Percentiles rank a stretch among this genome's conserved stretches.
phyloP scores from a whole-genome alignment of 2,797 vertebrate species.

The Enteromius mattozi region DNA sequence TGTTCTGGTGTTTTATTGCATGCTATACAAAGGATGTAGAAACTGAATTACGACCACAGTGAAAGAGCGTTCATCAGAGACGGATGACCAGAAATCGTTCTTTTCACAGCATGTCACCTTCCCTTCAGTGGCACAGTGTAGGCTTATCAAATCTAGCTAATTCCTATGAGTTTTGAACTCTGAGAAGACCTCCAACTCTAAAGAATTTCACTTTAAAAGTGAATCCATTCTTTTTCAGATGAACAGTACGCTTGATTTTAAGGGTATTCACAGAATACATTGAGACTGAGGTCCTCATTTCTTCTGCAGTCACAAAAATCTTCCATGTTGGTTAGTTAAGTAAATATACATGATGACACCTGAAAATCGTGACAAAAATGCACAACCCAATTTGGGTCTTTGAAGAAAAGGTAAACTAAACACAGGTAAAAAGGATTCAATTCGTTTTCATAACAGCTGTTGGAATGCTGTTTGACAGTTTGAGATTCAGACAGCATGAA shows the following conservation, averaged over 20 bases:
- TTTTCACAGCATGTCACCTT: constrained; percentile 84
- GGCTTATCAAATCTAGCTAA: constrained; percentile 84
- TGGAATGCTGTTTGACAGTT: constrained; percentile 54
- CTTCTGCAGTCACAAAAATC: constrained; percentile 39
- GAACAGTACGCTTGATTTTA: constrained; percentile 74
- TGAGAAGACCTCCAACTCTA: constrained; percentile 39
- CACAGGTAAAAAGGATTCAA: constrained; percentile 6
- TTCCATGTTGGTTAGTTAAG: constrained; percentile 20
- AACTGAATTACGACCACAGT: constrained; percentile 73
- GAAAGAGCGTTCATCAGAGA: constrained; percentile 72
- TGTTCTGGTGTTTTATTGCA: constrained; percentile 79
- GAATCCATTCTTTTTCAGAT: constrained; percentile 68
- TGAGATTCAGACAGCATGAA: constrained; percentile 26
- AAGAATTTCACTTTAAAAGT: constrained; percentile 60
- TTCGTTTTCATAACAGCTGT: constrained; percentile 4
- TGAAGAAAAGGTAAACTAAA: constrained; percentile 36
- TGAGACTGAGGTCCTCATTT: constrained; percentile 66
- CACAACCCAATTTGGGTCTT: constrained; percentile 53
- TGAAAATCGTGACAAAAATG: constrained; percentile 36
- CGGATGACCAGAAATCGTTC: constrained; percentile 68
- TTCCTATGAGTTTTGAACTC: constrained; percentile 75
- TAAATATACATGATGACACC: constrained; percentile 37
- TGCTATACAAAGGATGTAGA: constrained; percentile 80
- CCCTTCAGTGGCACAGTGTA: constrained; percentile 91
- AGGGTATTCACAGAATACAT: constrained; percentile 88